These are phyloP conservation scores for Acleris literana DNA, from an alignment of 2,888 invertebrate genomes.

Conservation along the genomic window DNA sequence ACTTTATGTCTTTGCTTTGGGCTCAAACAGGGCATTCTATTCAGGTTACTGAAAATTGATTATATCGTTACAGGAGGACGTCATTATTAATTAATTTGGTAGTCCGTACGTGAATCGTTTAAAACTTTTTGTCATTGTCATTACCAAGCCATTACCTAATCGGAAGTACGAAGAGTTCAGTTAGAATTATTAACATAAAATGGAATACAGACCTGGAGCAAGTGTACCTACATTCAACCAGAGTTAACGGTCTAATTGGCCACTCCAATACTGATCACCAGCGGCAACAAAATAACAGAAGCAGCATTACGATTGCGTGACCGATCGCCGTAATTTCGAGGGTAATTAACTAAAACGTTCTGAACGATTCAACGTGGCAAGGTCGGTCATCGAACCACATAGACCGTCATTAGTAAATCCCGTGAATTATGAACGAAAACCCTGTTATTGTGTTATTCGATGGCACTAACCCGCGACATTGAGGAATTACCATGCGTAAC, in stretches of 20 bases:
- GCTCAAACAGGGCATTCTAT: too few relatives aligned
- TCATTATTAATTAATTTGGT: too few relatives aligned
- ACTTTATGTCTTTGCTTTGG: too few relatives aligned
- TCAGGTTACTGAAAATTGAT: too few relatives aligned
- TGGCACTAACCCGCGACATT: slow-evolving; percentile 55
- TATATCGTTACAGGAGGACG: too few relatives aligned
- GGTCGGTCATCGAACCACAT: slow-evolving; percentile 63
- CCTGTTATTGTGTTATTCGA: slow-evolving; percentile 43
- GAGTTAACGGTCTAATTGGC: slow-evolving; percentile 17
- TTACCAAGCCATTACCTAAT: too few relatives aligned
- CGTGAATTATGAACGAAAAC: slow-evolving; percentile 38
- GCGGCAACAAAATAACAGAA: slow-evolving; percentile 18
- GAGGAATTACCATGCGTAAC: slow-evolving; percentile 65
- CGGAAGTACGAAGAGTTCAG: background rate
- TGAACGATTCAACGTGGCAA: slow-evolving; percentile 57
- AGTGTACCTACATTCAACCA: background rate
- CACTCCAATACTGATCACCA: slow-evolving; percentile 5
- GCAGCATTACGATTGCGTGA: slow-evolving; percentile 57
- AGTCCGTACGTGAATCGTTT: too few relatives aligned
- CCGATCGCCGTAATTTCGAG: slow-evolving; percentile 63
- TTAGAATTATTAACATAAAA: background rate
- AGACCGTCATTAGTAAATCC: slow-evolving; percentile 54
- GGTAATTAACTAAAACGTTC: slow-evolving; percentile 66
- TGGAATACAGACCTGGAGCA: background rate
- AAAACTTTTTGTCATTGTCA: too few relatives aligned